Conservation (phyloP, 2,888 invertebrate species). For the Operophtera brumata region DNA sequence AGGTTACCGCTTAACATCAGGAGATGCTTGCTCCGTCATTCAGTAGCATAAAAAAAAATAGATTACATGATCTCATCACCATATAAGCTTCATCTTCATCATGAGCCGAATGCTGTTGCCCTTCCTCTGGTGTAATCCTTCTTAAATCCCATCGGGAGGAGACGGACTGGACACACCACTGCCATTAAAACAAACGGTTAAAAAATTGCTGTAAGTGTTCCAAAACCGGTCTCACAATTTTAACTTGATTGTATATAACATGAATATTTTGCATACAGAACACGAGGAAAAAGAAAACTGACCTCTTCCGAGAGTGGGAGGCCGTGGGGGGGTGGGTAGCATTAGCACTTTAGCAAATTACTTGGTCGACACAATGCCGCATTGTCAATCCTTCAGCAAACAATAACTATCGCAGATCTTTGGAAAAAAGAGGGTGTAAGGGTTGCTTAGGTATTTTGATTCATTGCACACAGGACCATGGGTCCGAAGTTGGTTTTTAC, state of each 20-base stretch:
- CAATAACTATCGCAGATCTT: slow-evolving; percentile 43
- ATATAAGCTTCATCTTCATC: too few species aligned
- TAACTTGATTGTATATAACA: slow-evolving; percentile 12
- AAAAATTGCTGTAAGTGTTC: too few species aligned
- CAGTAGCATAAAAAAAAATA: too few species aligned
- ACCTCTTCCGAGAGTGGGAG: slow-evolving; percentile 4
- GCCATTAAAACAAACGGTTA: too few species aligned
- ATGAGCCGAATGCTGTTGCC: too few species aligned
- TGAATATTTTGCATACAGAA: slow-evolving; percentile 20
- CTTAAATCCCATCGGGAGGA: too few species aligned
- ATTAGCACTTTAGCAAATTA: slow-evolving; percentile 67
- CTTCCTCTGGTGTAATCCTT: too few species aligned
- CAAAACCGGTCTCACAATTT: background rate
- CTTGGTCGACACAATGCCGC: slow-evolving; percentile 52
- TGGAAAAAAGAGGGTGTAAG: slow-evolving; percentile 5
- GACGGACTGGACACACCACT: too few species aligned
- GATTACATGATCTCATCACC: too few species aligned
- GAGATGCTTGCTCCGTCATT: too few species aligned
- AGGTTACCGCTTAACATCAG: too few species aligned
- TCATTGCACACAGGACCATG: background rate
- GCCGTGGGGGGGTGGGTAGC: slow-evolving; percentile 13
- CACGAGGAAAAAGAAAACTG: slow-evolving; percentile 12
- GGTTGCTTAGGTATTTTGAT: slow-evolving; percentile 2
- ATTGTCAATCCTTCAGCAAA: slow-evolving; percentile 54
- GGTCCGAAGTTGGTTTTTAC: background rate